Base-by-base conservation (phyloP, 2,113 vertebrate species). In the Orthochromis malagaraziensis region DNA sequence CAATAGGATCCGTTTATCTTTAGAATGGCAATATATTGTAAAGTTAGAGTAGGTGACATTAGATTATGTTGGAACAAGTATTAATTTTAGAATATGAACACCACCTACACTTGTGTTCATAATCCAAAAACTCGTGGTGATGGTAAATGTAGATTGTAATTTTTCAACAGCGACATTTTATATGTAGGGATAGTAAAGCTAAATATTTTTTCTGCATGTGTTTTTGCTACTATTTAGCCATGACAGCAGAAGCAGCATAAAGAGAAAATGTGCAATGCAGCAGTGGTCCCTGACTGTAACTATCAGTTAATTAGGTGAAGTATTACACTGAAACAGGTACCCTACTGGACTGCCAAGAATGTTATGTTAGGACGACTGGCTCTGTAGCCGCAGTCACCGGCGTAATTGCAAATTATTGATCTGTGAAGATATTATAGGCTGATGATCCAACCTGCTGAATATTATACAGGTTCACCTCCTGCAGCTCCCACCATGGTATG, bases 291-390 rank as follows among this genome's bases (percentile, higher is more conserved):
- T 29, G 33, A 5, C 24, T 47, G 24, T 42, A 47, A 16, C 35
- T 42, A 26, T 60, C 38, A 60, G 16, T 82, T 42, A 17, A n/a
- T 60, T 60, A 33, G 40, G 24, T 49, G 40, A 13, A 45, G 68
- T 45, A 45, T 26, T 73, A 9, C 21, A 47, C 42, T 29, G 70
- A 26, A 75, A 75, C 24, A 19, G 14, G 68, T 29, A 73, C 9
- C 21, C 24, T 45, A 19, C 24, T 29, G 40, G 6, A 77, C 26
- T 77, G 45, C 42, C 16, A 33, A 51, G 73, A 51, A 31, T 77
- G 47, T 77, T 33, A 51, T 33, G 10, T 77, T 49, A 49, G 14
- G 40, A 73, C 4, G 4, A 0, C 26, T 0, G 45, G 16, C 26
- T 33, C 45, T 77, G 26, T 51, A 33, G 45, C 26, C 45, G 4